Base-by-base conservation (phyloP, 2,797 vertebrate genomes). In the Echiichthys vipera region DNA sequence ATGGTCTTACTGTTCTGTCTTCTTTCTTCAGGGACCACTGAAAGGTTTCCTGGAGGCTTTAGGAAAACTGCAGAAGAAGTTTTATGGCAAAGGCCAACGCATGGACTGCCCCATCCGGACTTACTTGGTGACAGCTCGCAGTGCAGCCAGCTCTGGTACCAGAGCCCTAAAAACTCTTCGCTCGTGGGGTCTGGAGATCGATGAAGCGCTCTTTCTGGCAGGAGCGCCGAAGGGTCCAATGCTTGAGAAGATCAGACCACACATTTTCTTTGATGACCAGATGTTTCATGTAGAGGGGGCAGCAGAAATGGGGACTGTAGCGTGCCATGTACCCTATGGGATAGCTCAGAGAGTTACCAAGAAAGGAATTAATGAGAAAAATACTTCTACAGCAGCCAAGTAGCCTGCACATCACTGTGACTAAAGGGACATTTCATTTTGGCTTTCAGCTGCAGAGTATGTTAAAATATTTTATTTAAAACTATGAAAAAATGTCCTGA, bases 231-330 rank as follows among this genome's bases (percentile, higher is more conserved):
- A 99, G 74, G 98, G 97, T 0, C 97, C 97, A 0, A 94, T 98
- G 87, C 94, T 99, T 3, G 96, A 95, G 84, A 98, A 97, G 91
- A 99, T 99, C 81, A 73, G 91, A 59, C 97, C 97, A 0, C 97
- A 98, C 71, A 97, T 98, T 87, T 98, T 97, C 93, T 98, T 98
- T 0, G 97, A 98, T 0, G 97, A 98, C 88, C 97, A 98, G 93
- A 97, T 98, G 96, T 97, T 97, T 87, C 97, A 99, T 0, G 95
- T 98, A 81, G 95, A 97, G 25, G 97, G 97, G 0, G 97, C 97
- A 17, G 94, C 96, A 34, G 95, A 97, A 84, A 77, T 96, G 91
- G 97, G 97, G 74, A 96, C 97, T 0, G 93, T 98, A 1, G 97
- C 97, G 0, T 97, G 97, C 15, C 97, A 98, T 0, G 97, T 99